A percentile compares a stretch with the other conserved stretches of the same genome.
Conservation (phyloP, 2,797 vertebrate genomes). For the Gallinago solitaria region DNA sequence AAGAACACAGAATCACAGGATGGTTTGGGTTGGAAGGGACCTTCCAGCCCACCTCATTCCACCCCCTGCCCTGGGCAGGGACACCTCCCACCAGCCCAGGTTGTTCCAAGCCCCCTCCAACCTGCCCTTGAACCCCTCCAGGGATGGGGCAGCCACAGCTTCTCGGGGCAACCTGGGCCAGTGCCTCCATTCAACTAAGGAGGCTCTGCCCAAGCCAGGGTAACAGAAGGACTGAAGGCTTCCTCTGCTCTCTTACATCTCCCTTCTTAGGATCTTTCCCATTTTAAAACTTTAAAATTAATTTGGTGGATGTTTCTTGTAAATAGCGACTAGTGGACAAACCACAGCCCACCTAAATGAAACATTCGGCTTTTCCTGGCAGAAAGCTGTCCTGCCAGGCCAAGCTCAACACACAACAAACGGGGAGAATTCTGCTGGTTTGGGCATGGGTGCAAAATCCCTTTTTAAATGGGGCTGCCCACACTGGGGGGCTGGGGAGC, state of each 20-base stretch:
- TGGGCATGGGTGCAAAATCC: rapidly evolving
- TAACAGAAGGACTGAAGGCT: background rate
- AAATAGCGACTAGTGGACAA: background rate
- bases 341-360: background rate
- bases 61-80: too few species aligned
- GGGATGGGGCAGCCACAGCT: too few species aligned
- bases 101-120: too few species aligned
- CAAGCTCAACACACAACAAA: background rate
- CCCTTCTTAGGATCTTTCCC: background rate
- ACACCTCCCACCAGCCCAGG: too few species aligned
- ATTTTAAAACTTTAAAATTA: background rate
- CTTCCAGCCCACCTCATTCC: too few species aligned
- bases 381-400: background rate
- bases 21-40: too few species aligned
- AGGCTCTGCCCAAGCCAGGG: background rate
- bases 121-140: too few species aligned
- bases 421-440: rapidly evolving
- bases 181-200: background rate
- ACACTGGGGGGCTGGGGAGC: rapidly evolving
- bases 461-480: background rate
- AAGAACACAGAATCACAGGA: background rate
- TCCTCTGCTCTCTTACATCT: background rate
- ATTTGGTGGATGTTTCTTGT: background rate
- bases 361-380: rapidly evolving
- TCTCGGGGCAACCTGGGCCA: too few species aligned